phyloP scores from a whole-genome alignment of 1,140 invertebrate species.

The Drosophila oshimai region DNA sequence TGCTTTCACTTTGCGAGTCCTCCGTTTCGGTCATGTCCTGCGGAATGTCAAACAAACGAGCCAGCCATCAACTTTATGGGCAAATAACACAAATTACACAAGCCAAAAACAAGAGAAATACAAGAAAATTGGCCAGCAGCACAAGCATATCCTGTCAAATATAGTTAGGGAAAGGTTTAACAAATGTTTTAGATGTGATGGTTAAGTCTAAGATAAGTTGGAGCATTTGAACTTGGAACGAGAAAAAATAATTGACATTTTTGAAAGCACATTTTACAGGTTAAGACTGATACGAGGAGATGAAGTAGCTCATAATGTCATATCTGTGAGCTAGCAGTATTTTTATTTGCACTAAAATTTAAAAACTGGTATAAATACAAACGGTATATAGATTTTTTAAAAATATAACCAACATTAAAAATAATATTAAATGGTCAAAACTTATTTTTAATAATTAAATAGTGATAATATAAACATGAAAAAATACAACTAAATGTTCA shows the following conservation, averaged over 20 bases:
- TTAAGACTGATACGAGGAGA: no score
- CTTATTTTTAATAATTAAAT: no score
- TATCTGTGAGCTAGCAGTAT: no score
- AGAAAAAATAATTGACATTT: background rate
- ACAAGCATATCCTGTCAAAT: conserved; percentile 12
- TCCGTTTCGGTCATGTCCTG: conserved; percentile 64
- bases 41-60: conserved; percentile 79
- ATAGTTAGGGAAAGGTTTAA: conserved; percentile 1
- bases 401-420: no score
- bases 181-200: conserved; percentile 2
- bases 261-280: background rate
- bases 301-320: no score
- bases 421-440: no score
- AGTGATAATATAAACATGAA: no score
- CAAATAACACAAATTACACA: conserved; percentile 70
- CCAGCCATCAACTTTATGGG: conserved; percentile 75
- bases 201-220: conserved; percentile 2
- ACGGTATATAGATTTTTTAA: no score
- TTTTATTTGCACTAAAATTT: no score
- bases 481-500: no score
- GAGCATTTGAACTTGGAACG: no score
- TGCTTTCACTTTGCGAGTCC: conserved; percentile 25
- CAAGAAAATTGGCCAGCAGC: conserved; percentile 14
- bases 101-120: conserved; percentile 31
- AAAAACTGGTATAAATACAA: no score